Evolutionary conservation across 2,888 invertebrate species (phyloP), one percentile per base, ranked within the genome.

Genomic region (Drosophila tripunctata): DNA sequence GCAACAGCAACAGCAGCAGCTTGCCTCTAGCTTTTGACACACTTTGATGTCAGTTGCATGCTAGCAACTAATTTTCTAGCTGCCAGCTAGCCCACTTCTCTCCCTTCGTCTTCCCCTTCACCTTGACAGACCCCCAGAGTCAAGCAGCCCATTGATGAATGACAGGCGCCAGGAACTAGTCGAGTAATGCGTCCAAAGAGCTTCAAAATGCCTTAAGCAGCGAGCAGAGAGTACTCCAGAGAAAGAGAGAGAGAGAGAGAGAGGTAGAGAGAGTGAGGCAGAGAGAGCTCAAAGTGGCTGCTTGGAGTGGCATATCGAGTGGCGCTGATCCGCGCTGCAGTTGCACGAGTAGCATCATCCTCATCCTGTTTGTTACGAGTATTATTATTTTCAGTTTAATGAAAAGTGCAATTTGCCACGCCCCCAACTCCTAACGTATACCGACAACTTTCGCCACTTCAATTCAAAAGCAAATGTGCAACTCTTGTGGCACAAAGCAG

Each of bases 41-140:
- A 77, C 86, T 83, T 82, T 87, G 85, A 81, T 77, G 87, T 87
- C 85, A 83, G 62, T 73, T 75, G 78, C 85, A 87, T 78, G 84
- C 62, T 33, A 61, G 51, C 74, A 72, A 75, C 78, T 80, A 77
- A 72, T 79, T 79, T 68, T 31, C 57, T 55, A 64, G 55, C 75
- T 55, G 62, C 55, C 54, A 55, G 40, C 31, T 33, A 17, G 10
- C 30, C 17, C 10, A 6, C 35, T 2, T 3, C 12, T n/a, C 21
- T 15, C 5, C 6, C 22, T 8, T 10, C 12, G 6, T 3, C 12
- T n/a, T n/a, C 14, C 7, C 8, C 8, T 14, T 7, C n/a, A 4
- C 2, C 10, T 5, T 17, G 3, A 21, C 15, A n/a, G 43, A n/a
- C 24, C 10, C 24, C 43, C 8, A 27, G 15, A 24, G 24, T 15